Base-by-base conservation (phyloP, 2,888 invertebrate species). In the Agrotis exclamationis region DNA sequence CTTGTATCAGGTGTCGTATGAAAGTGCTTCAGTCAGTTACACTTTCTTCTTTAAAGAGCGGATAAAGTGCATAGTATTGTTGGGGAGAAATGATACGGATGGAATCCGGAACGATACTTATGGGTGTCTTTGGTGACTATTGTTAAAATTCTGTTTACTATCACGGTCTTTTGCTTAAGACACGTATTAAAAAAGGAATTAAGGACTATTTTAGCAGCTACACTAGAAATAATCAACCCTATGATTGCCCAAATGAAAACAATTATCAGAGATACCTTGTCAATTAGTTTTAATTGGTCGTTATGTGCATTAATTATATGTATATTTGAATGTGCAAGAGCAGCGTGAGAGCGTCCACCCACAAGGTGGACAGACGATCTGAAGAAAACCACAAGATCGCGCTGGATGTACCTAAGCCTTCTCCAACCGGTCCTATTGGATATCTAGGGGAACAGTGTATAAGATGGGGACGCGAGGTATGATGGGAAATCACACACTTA, bases 1-100 rank as follows among this genome's bases (percentile, higher is more conserved):
- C 62, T 68, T 78, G 63, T 72, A 76, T 82, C 83, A 64, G 63
- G 70, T 79, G 85, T 74, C 68, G 63, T 53, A 47, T 59, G 45
- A 64, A 73, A 70, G 79, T 79, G 56, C 74, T 76, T 70, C 59
- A 70, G 79, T 70, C 59, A 70, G 79, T 74, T 82, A 78, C 84
- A 84, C 84, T 84, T 81, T 84, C 79, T 60, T 47, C 72, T 74
- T 53, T n/a, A 20, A 71, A 13, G 11, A 67, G 22, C 44, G 48
- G 44, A 20, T 63, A 44, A 24, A 57, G 48, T 13, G 45, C 18
- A 53, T 56, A 16, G 50, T 50, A 58, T 82, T 78, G 64, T 78
- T 45, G 20, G 20, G 47, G 45, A 50, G 13, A 44, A 66, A 28
- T 81, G 33, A 56, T 53, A 70, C 44, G 65, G 28, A 78, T 48